Evolutionary conservation across 2,113 vertebrate species (phyloP), one percentile per base, ranked within the genome.

Genomic region (Phalacrocorax aristotelis): DNA sequence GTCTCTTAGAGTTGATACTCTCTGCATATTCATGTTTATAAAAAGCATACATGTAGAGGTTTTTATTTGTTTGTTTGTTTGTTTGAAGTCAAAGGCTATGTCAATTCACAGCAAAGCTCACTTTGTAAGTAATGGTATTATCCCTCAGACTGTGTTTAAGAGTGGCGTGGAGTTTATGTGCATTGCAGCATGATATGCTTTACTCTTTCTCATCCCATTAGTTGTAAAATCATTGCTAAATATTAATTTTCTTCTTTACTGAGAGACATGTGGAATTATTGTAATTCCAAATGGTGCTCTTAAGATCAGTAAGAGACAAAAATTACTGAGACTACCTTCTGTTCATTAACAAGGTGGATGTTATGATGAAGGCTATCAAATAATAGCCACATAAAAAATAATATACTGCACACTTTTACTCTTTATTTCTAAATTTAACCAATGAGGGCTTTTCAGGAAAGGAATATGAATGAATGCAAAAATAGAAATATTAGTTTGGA

Each of bases 321-420:
- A 88, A 94, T 96, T 97, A 96, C 83, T 96, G 57, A 93, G 48
- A 84, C 97, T 97, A 94, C 81, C 91, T 89, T 91, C 38, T 83
- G 48, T 88, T 98, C 76, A 93, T 96, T 97, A 97, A 83, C 64
- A 95, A 91, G 62, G 89, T 58, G 17, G 83, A 93, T 95, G 94
- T 95, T 93, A 83, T 61, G 86, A 89, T 83, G 78, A 95, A 96
- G 38, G 84, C 86, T 78, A 84, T 94, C 26, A 96, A 95, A 94
- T 89, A 85, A 90, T 32, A 96, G 34, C 52, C 70, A 75, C 52
- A 83, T 95, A 89, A 86, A 97, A 93, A 94, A 91, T 83, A 97
- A 92, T 85, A 94, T 96, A 89, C 55, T 75, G 13, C n/a, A 83
- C 40, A 65, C 3, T 90, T 98, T 94, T 95, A 86, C 88, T 94